These are phyloP conservation scores for Carassius carassius DNA, from an alignment of 2,113 vertebrate species.

Conservation along the genomic window DNA sequence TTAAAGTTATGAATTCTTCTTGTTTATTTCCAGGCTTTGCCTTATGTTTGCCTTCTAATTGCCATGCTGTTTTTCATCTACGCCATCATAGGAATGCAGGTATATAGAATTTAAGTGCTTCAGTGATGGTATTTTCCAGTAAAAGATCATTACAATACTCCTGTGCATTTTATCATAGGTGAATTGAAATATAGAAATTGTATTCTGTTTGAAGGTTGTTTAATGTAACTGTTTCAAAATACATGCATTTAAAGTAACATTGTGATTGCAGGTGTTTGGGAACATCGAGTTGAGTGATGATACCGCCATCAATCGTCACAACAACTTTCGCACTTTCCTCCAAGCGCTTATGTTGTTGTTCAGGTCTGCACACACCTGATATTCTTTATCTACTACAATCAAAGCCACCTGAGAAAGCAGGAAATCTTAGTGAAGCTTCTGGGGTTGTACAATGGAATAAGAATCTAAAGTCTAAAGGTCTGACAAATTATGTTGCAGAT, in stretches of 20 bases:
- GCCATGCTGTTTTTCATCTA: conserved; percentile 99
- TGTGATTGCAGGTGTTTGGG: conserved; percentile 85
- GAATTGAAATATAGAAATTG: background rate
- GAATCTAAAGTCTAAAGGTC: background rate
- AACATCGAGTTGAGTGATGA: conserved; percentile 92
- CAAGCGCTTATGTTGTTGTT: conserved; percentile 96
- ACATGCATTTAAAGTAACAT: too few species aligned
- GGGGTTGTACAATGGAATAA: background rate
- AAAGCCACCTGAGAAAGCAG: background rate
- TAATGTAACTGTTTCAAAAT: background rate
- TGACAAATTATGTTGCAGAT: background rate
- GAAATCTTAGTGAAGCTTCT: background rate
- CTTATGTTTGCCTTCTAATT: conserved; percentile 95
- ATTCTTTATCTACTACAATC: background rate
- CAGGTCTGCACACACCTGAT: conserved; percentile 74
- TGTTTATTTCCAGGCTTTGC: conserved; percentile 81
- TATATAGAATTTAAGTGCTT: conserved; percentile 58
- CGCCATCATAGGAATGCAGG: conserved; percentile 98
- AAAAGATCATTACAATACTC: background rate
- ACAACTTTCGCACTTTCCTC: conserved; percentile 94
- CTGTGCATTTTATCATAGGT: too few species aligned
- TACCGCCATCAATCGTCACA: conserved; percentile 90
- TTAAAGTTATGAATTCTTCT: conserved; percentile 45
- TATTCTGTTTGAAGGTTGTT: background rate
- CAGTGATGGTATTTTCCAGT: background rate